Evolutionary conservation across 2,113 vertebrate species (phyloP), one percentile per base, ranked within the genome.

Genomic region (Megalops atlanticus): DNA sequence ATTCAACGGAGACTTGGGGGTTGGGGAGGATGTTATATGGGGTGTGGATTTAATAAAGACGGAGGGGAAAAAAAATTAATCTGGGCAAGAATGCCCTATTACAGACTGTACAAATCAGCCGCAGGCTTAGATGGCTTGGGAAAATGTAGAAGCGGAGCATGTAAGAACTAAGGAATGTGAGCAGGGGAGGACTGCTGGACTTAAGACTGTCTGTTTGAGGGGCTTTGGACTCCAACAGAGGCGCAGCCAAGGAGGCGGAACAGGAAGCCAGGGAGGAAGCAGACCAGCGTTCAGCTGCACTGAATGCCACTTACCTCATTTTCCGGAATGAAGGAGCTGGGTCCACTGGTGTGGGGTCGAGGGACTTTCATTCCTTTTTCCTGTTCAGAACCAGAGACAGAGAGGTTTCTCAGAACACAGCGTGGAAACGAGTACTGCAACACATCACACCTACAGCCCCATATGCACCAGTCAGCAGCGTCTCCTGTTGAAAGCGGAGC

Each of bases 321-420:
- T 88, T 96, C 94, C 88, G 95, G 95, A 89, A 96, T 96, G 92
- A 95, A 96, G 93, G 95, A 94, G 94, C 95, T 95, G 94, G 95
- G 95, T 92, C 95, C 95, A 92, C 93, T 94, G 92, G 91, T 91
- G 89, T 93, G 52, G 0, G 94, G 94, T 0, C 91, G 93, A 82
- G 93, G 93, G 35, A 94, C 91, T 88, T 92, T 90, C 27, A 93
- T 92, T 88, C 91, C 93, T 85, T 94, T 95, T 80, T 95, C 94
- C 95, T 96, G 81, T 64, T 47, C 54, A 80, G 47, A 85, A 83
- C 86, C 87, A 45, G 24, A 36, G 27, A 64, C 49, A 36, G 49
- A 35, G n/a, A 43, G 27, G 5, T 1, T 11, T 10, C 8, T 64
- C 58, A 64, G 31, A 64, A 6, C 14, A 14, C 43, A 45, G 58